phyloP scores from a whole-genome alignment of 2,113 vertebrate genomes.

The Ptilorrhoa leucosticta region DNA sequence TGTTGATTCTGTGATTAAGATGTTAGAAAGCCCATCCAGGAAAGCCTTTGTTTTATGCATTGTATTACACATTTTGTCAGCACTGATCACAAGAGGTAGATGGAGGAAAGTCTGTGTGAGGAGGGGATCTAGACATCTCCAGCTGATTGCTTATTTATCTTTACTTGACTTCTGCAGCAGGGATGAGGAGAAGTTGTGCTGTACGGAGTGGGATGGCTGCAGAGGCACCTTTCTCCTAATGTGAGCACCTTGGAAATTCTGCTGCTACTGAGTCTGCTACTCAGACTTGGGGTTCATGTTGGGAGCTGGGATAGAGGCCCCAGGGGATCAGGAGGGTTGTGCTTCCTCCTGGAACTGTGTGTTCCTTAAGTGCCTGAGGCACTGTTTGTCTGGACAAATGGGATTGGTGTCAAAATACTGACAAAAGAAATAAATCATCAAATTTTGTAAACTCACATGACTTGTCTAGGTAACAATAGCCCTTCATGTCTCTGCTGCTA shows the following conservation, averaged over 20 bases:
- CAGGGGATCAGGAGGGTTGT: not conserved
- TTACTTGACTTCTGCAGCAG: not conserved
- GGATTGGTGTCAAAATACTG: not conserved
- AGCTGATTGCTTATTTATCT: not conserved
- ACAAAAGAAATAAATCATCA: not conserved
- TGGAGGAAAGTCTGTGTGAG: not conserved
- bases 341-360: not conserved
- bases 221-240: not conserved
- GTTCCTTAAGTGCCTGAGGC: not conserved
- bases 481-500: not conserved
- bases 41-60: not conserved
- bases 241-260: not conserved
- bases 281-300: not conserved
- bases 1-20: slow-evolving; percentile 8
- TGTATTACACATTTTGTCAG: not conserved
- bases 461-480: not conserved
- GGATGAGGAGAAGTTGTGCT: not conserved
- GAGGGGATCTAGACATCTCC: not conserved
- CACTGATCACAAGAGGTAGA: not conserved
- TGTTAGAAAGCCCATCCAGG: slow-evolving; percentile 6
- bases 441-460: not conserved
- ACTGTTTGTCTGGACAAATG: not conserved
- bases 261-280: not conserved
- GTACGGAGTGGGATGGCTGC: not conserved
- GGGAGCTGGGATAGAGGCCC: not conserved